Evolutionary conservation across 1,140 invertebrate genomes (phyloP), one percentile per base, ranked within the genome.

Genomic region (Atta cephalotes): DNA sequence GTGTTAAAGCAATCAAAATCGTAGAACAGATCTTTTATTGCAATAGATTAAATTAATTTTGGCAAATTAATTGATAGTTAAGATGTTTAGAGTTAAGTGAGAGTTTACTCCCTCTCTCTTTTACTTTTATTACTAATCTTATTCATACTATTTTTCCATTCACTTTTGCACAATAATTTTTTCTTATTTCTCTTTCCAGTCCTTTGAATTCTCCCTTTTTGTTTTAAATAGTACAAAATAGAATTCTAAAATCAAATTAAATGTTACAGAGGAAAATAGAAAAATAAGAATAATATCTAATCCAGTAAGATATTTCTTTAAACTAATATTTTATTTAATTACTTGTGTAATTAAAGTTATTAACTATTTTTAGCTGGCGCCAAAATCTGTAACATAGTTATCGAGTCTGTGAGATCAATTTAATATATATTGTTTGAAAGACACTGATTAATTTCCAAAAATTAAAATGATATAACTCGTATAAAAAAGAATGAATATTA

Each of bases 21-120:
- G 56, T 79, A 91, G 86, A 62, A 92, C 85, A 79, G 81, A 89
- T 92, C 90, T 93, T 91, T 93, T 92, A 92, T 92, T 91, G 90
- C 87, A 71, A 85, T 85, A 91, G 91, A 93, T 94, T 94, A 91
- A 93, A 93, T 94, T 93, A 93, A 93, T 93, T 93, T 82, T 72
- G 79, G 70, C 71, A 93, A 92, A 94, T 94, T 93, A 93, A 93
- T 93, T 91, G 92, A 87, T 91, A 92, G 91, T 93, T 94, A 93
- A 93, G 89, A 90, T 92, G 90, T 93, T 93, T 93, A 93, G 90
- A 85, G 86, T 90, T 91, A 91, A 93, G 91, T 91, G 90, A 93
- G 90, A 91, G 89, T 91, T 71, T 91, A 39, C 25, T 7, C 28
- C 12, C 14, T 79, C 45, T 82, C 21, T 18, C 31, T 72, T 81